Evolutionary conservation across 2,888 invertebrate genomes (phyloP), one percentile per base, ranked within the genome.

Genomic region (Cancer borealis): DNA sequence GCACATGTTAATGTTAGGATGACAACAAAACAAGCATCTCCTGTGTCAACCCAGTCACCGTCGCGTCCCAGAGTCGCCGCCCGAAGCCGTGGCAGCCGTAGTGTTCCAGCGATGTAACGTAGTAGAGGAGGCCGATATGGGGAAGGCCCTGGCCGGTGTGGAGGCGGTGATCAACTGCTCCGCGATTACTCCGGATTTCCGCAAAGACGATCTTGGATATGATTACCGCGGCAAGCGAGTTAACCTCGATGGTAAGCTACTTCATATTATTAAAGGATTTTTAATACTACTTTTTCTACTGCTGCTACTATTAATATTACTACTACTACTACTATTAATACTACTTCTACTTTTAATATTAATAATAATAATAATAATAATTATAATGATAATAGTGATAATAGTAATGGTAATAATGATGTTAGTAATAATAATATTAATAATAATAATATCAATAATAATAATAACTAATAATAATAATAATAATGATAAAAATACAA

Each of bases 131-230:
- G 30, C 30, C 8, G 45, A 92, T 45, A 39, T 94, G 39, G 49
- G 12, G 26, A 30, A 90, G 47, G 26, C 49, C 8, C 90, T 92
- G 89, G 60, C 45, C 26, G 94, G 94, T 30, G 90, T 47, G 8
- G 87, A 79, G n/a, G 94, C 90, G 4, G 92, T 94, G 45, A 39
- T 94, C 90, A 94, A 92, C 92, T 94, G 94, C 39, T 30, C 94
- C 26, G 94, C 90, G 39, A 89, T 90, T 21, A 39, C 92, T 6
- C 94, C 94, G 8, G 46, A 92, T 84, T 92, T 92, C 14, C 21
- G 5, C 17, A 47, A 73, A 49, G 94, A 94, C 0, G 90, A 94
- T n/a, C 84, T 94, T 2, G 90, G 90, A 0, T 94, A 84, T 30
- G 66, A 89, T n/a, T 5, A 92, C 3, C 79, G 84, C 12, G 92